Conservation (phyloP, 2,113 vertebrate genomes). For the Furnarius figulus region DNA sequence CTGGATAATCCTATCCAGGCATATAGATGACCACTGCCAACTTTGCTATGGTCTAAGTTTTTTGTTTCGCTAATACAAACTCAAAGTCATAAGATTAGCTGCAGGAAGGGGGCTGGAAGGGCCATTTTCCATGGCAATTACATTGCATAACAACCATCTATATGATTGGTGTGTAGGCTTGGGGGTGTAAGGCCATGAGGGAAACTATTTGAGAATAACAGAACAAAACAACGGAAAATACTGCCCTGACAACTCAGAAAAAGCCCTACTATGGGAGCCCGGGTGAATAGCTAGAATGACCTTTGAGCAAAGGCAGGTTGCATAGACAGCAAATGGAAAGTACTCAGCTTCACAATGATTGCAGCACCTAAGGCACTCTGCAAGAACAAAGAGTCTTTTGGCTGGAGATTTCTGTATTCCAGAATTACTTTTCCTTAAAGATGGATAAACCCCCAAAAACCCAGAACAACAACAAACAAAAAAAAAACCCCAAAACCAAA, state of each 20-base stretch:
- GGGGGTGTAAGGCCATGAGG: not conserved
- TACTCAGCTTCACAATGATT: not conserved
- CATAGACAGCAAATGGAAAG: not conserved
- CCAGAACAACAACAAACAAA: too few relatives aligned
- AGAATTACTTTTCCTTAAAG: not conserved
- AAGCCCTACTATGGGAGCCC: not conserved
- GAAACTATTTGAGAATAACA: not conserved
- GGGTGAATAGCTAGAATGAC: not conserved
- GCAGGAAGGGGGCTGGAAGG: not conserved
- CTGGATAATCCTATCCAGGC: not conserved
- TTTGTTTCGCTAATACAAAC: not conserved
- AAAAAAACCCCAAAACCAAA: too few relatives aligned
- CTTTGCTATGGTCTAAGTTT: not conserved
- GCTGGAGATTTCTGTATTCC: not conserved
- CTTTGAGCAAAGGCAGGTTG: not conserved
- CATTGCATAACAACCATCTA: not conserved
- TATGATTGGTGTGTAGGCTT: not conserved
- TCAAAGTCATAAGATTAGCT: not conserved
- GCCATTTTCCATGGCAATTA: not conserved
- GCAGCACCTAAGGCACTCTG: not conserved
- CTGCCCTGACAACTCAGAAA: not conserved
- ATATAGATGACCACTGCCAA: not conserved
- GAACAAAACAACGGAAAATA: not conserved
- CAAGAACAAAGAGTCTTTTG: not conserved
- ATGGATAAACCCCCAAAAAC: not conserved